A percentile compares a stretch with the other conserved stretches of the same genome.
These are phyloP conservation scores for Actinia equina DNA, from an alignment of 64 coral and sea anemone genomes.

Conservation along the genomic window DNA sequence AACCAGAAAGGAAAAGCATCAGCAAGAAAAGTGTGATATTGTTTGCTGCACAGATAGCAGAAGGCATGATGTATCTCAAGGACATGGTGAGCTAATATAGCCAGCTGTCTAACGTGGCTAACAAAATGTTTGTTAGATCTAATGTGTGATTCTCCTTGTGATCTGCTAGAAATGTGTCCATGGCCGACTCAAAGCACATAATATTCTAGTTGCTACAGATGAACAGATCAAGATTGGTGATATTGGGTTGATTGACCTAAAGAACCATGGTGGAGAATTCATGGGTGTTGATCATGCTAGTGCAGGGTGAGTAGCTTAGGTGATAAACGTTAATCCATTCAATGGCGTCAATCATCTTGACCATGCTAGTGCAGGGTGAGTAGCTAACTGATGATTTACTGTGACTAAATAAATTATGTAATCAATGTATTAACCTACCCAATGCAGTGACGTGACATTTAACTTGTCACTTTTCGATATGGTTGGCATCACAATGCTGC, in stretches of 20 bases:
- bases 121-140: neutral
- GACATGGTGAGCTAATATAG: neutral
- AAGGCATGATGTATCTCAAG: constrained; percentile 59
- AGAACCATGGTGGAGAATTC: constrained; percentile 20
- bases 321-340: too few species aligned
- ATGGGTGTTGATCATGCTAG: neutral
- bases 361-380: too few species aligned
- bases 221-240: constrained; percentile 58
- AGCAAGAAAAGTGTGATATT: neutral
- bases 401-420: too few species aligned
- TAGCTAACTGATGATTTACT: too few species aligned
- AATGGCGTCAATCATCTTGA: too few species aligned
- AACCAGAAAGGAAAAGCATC: neutral
- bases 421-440: too few species aligned
- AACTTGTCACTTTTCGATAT: neutral
- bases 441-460: neutral
- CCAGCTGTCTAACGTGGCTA: neutral
- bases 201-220: constrained; percentile 30
- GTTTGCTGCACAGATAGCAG: constrained; percentile 44
- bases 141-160: too few species aligned
- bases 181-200: constrained; percentile 45
- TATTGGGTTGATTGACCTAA: constrained; percentile 19
- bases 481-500: too few species aligned
- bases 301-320: neutral
- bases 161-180: constrained; percentile 27